These are phyloP conservation scores for Junonia oenone DNA, from an alignment of 2,888 invertebrate genomes.

Conservation along the genomic window DNA sequence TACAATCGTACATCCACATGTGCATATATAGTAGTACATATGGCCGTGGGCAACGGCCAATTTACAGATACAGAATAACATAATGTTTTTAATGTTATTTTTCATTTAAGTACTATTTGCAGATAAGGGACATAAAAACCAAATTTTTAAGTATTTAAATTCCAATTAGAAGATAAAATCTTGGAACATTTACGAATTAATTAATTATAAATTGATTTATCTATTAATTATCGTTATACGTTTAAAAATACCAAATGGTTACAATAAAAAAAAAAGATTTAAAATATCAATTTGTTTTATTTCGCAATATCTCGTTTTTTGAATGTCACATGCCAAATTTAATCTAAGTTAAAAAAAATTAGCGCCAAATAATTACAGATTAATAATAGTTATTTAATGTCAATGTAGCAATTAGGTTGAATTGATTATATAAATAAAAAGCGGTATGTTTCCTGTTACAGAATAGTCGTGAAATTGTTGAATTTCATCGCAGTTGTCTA, in stretches of 20 bases:
- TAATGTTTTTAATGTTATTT: too few relatives aligned
- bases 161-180: background rate
- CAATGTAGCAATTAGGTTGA: background rate
- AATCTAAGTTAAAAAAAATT: background rate
- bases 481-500: constrained; percentile 31
- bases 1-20: too few relatives aligned
- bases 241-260: background rate
- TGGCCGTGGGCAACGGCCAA: too few relatives aligned
- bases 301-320: too few relatives aligned
- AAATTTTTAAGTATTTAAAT: background rate
- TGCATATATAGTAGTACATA: too few relatives aligned
- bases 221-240: background rate
- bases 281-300: background rate
- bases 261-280: background rate
- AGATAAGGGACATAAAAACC: too few relatives aligned
- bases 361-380: background rate
- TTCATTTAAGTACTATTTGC: too few relatives aligned
- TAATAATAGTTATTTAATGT: background rate
- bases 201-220: background rate
- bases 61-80: too few relatives aligned
- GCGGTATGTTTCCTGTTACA: background rate
- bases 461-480: constrained; percentile 30
- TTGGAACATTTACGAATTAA: background rate
- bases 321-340: background rate
- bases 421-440: background rate